phyloP scores from a whole-genome alignment of 2,888 invertebrate genomes.

The Amorpha juglandis region DNA sequence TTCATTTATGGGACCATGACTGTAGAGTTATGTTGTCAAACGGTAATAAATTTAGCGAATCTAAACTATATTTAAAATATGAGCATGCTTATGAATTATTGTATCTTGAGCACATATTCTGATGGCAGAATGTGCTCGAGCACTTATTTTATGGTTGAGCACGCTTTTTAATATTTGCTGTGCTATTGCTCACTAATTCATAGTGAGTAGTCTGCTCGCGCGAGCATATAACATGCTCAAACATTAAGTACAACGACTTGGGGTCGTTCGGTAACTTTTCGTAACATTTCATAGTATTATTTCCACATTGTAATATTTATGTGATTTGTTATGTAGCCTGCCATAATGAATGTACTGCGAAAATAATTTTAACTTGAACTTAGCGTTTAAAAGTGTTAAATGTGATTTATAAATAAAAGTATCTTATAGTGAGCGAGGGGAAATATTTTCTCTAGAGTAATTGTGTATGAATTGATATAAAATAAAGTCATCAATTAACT shows the following conservation, averaged over 20 bases:
- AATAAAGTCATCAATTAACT: slow-evolving; percentile 78
- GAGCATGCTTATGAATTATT: slow-evolving; percentile 23
- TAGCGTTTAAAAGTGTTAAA: slow-evolving; percentile 67
- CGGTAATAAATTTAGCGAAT: slow-evolving; percentile 8
- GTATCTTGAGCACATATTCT: slow-evolving; percentile 1
- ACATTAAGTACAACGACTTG: slow-evolving; percentile 13
- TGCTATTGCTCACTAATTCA: not conserved
- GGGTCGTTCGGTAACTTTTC: slow-evolving; percentile 11
- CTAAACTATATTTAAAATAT: slow-evolving; percentile 33
- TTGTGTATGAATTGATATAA: slow-evolving; percentile 72
- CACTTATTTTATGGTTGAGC: slow-evolving; percentile 10
- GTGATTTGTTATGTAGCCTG: slow-evolving; percentile 55
- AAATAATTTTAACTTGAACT: slow-evolving; percentile 46
- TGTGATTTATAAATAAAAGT: slow-evolving; percentile 74
- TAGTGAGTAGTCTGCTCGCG: not conserved
- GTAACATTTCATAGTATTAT: slow-evolving; percentile 23
- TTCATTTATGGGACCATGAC: slow-evolving; percentile 62
- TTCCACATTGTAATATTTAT: slow-evolving; percentile 15
- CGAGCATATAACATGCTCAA: not conserved
- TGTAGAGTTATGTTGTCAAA: slow-evolving; percentile 45
- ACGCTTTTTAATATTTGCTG: slow-evolving; percentile 14
- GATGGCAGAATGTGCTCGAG: slow-evolving; percentile 5
- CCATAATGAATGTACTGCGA: slow-evolving; percentile 63
- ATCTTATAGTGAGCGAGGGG: slow-evolving; percentile 61
- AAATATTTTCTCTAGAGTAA: slow-evolving; percentile 72